These are phyloP conservation scores for Diorhabda sublineata DNA, from an alignment of 1,140 invertebrate genomes.

Conservation along the genomic window DNA sequence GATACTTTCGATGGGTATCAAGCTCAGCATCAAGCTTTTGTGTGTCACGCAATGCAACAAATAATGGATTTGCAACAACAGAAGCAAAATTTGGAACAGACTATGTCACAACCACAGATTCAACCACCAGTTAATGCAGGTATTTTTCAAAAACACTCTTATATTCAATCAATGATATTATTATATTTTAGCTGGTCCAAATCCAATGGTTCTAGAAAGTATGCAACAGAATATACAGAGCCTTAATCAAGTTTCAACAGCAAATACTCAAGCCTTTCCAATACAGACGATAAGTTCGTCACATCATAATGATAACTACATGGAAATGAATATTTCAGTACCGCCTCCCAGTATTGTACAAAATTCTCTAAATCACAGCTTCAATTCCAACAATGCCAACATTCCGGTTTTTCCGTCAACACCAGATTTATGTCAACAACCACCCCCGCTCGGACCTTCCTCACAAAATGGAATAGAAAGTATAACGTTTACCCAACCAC, in stretches of 20 bases:
- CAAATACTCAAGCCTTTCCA: constrained; percentile 9
- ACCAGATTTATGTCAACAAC: constrained; percentile 26
- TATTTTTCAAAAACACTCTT: no score
- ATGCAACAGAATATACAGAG: constrained; percentile 39
- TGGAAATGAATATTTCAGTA: constrained; percentile 22
- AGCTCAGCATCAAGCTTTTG: constrained; percentile 92
- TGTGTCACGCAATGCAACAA: constrained; percentile 83
- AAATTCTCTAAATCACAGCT: constrained; percentile 3
- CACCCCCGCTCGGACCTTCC: constrained; percentile 23
- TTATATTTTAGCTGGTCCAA: no score
- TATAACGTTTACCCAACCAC: constrained; percentile 52
- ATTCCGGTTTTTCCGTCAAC: constrained; percentile 15
- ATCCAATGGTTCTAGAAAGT: not conserved
- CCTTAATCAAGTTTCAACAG: constrained; percentile 28
- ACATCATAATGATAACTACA: constrained; percentile 8
- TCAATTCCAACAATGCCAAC: not conserved
- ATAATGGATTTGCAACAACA: constrained; percentile 80
- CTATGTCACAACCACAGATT: constrained; percentile 44
- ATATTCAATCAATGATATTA: no score
- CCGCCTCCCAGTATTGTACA: constrained; percentile 18
- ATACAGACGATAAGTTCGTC: constrained; percentile 20
- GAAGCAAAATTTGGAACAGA: constrained; percentile 69
- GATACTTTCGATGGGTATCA: constrained; percentile 61
- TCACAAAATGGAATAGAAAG: constrained; percentile 31
- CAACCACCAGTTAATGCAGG: constrained; percentile 37